Base-by-base conservation (phyloP, 2,113 vertebrate species). In the Bujurquina vittata region DNA sequence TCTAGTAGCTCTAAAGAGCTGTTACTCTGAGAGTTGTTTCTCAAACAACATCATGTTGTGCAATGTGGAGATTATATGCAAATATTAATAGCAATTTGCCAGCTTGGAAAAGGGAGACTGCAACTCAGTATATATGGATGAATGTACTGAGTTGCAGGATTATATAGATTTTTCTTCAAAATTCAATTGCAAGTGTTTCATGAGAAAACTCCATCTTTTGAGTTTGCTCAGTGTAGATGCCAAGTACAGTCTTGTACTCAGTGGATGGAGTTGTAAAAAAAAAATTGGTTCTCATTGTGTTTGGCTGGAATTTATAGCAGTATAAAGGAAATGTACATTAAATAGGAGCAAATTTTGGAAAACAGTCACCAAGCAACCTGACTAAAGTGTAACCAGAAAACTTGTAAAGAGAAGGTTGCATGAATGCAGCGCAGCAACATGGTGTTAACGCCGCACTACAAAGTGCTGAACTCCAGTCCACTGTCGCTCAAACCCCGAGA, bases 381-480 rank as follows among this genome's bases (percentile, higher is more conserved):
- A 57, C 4, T 18, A 20, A 33, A 63, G 10, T 15, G 4, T 59
- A 3, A 69, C 1, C 20, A 20, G 55, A 31, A 65, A 62, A 35
- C 5, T 55, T 40, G 20, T 3, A 75, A 35, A 65, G 46, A 78
- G 78, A 54, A 54, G 14, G 57, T 81, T 22, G 23, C 17, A 7
- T 12, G 18, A 33, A 62, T 82, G 67, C 10, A 76, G 37, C 78
- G 85, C 22, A 57, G 37, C 37, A 80, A 83, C 69, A 74, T 54
- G 23, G 26, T 40, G 79, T 83, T 86, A 86, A 86, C 73, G 40
- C 81, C 60, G 17, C 54, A 83, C 85, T 84, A 77, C 80, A 81
- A 84, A 80, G 40, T 22, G 61, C 81, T 88, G 73, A 79, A 75
- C 76, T 72, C 46, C 81, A 84, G 52, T 83, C 84, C 82, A 29